Evolutionary conservation across 2,888 invertebrate species (phyloP).

Genomic region (Apoderus coryli): DNA sequence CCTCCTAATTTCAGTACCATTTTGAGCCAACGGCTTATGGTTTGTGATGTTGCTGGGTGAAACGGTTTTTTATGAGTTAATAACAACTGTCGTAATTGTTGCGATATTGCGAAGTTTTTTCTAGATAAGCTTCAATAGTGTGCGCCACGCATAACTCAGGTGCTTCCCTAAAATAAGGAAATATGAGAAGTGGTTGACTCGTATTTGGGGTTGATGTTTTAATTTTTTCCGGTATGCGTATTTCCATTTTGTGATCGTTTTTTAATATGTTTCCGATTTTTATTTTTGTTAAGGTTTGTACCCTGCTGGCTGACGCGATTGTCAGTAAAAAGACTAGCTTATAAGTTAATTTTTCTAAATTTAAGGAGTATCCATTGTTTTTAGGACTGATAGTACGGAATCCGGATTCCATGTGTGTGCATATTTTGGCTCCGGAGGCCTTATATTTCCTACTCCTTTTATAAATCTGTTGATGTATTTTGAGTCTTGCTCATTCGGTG

Average conservation of each 20-base stretch:
- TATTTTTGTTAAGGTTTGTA: slow-evolving; percentile 5
- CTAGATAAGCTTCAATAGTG: slow-evolving; percentile 2
- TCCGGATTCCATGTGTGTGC: slow-evolving; percentile 7
- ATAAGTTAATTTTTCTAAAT: slow-evolving; percentile 5
- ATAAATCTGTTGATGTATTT: slow-evolving; percentile 16
- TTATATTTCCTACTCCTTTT: slow-evolving; percentile 15
- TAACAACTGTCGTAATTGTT: neutral
- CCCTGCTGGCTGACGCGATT: slow-evolving; percentile 6
- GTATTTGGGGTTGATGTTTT: slow-evolving; percentile 7
- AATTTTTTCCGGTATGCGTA: slow-evolving; percentile 5
- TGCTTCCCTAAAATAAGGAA: neutral
- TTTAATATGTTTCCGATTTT: slow-evolving; percentile 4
- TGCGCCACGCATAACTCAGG: neutral
- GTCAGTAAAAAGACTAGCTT: slow-evolving; percentile 6
- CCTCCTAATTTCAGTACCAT: slow-evolving; percentile 2
- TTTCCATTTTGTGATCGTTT: slow-evolving; percentile 5
- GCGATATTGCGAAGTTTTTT: slow-evolving; percentile 2
- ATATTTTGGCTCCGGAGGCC: slow-evolving; percentile 16
- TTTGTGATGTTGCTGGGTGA: slow-evolving; percentile 6
- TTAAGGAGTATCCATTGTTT: slow-evolving; percentile 4
- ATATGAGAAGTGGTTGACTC: slow-evolving; percentile 4
- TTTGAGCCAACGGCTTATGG: slow-evolving; percentile 4
- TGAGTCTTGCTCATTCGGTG: slow-evolving; percentile 9
- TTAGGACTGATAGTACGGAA: neutral
- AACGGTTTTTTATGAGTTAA: slow-evolving; percentile 4